Base-by-base conservation (phyloP, 2,888 invertebrate genomes). In the Tyria jacobaeae region DNA sequence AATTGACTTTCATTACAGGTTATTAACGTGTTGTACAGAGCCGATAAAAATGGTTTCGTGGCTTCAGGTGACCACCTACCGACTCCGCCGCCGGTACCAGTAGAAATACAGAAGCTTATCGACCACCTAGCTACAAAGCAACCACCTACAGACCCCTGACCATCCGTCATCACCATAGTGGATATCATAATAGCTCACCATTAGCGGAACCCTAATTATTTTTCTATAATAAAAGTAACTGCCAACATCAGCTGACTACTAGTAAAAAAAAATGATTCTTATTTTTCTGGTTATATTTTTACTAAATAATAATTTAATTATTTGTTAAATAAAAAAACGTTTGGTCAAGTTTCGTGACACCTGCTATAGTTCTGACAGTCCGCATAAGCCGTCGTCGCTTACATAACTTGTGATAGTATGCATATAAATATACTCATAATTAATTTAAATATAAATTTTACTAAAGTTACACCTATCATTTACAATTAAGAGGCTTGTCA, bases 11-110 rank as follows among this genome's bases (percentile, higher is more conserved):
- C 1, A 17, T 79, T 76, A n/a, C 94, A 95, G 85, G 86, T 95
- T 14, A 95, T 96, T 75, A 94, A 95, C 68, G 84, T 96, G 2
- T 87, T 95, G 0, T 96, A 96, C 87, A 91, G 92, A 49, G 96
- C 96, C 0, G 96, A 96, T 73, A 96, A 96, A 81, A 95, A 95
- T 68, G 96, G 96, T 0, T 96, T 95, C 89, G 95, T 95, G 70
- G 95, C 96, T 0, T 90, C 83, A 60, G 95, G 95, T 0, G 94
- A 89, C 0, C 95, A 95, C 81, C 82, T 95, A 1, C 95, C 95
- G 6, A 95, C 95, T 0, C 95, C 96, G 0, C 96, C 96, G 15
- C 96, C 96, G 62, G 95, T 96, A 27, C 96, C 96, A 4, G 93
- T 92, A 21, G 95, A 95, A 51, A 96, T 96, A 68, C 95, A 96